Conservation (phyloP, 2,113 vertebrate species). For the Riparia riparia region DNA sequence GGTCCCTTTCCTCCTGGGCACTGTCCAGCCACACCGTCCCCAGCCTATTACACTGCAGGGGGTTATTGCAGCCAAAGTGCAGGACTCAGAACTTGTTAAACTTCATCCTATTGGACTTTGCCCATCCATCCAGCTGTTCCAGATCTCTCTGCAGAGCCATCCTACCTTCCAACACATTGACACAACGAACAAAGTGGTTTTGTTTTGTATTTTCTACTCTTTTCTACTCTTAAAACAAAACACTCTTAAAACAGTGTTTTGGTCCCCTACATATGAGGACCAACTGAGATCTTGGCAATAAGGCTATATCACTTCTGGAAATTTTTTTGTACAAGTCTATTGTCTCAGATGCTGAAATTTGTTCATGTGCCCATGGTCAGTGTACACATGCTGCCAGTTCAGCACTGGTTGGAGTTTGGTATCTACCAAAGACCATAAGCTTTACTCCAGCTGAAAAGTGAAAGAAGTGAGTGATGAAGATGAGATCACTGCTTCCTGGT, state of each 20-base stretch:
- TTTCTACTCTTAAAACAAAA: no score
- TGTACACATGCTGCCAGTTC: fast-evolving
- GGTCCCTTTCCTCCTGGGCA: no score
- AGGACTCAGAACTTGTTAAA: no score
- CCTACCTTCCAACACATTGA: no score
- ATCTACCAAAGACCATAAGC: not conserved
- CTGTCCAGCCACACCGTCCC: no score
- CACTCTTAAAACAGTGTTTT: not conserved
- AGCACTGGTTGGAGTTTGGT: not conserved
- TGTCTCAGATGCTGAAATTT: not conserved
- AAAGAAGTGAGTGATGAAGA: not conserved
- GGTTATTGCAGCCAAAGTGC: no score
- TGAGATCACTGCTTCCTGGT: not conserved
- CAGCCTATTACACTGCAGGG: no score
- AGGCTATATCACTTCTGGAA: not conserved
- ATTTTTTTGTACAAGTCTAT: not conserved
- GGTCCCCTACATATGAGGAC: not conserved
- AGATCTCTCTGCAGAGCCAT: no score
- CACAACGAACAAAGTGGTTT: not conserved
- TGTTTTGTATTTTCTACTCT: not conserved
- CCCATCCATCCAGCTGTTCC: no score
- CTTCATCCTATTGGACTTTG: no score
- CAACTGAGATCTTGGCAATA: not conserved
- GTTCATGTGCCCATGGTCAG: not conserved
- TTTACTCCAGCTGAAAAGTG: not conserved